Conservation (phyloP, 2,888 invertebrate genomes). For the Smittia sp. region DNA sequence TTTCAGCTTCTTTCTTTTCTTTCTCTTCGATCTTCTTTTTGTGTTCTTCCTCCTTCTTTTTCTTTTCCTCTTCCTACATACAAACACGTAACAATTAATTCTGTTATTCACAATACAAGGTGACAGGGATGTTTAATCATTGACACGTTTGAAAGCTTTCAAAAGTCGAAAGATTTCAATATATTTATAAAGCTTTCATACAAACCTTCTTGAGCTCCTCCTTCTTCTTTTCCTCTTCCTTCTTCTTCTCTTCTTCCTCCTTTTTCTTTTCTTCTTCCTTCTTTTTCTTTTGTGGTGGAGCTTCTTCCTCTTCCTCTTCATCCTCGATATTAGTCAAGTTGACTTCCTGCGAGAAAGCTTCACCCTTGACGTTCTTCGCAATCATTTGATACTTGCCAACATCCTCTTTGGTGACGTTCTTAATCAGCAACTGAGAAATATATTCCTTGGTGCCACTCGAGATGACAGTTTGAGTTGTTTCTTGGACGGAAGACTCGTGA, state of each 20-base stretch:
- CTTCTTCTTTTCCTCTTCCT: conserved; percentile 47
- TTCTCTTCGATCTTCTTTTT: conserved; percentile 50
- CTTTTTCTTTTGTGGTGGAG: conserved; percentile 69
- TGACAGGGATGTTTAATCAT: neutral
- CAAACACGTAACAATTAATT: neutral
- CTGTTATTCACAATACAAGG: conserved; percentile 19
- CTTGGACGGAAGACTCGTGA: conserved; percentile 43
- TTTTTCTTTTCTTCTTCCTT: conserved; percentile 53
- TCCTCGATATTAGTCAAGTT: conserved; percentile 81
- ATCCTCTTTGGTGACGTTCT: conserved; percentile 74
- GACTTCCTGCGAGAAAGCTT: conserved; percentile 83
- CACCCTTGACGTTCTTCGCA: conserved; percentile 90
- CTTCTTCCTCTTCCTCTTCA: conserved; percentile 68
- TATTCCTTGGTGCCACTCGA: conserved; percentile 63
- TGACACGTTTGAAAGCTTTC: neutral
- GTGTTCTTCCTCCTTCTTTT: conserved; percentile 46
- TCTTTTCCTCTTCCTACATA: conserved; percentile 49
- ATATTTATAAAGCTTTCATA: neutral
- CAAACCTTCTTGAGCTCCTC: conserved; percentile 45
- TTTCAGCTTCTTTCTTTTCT: conserved; percentile 44
- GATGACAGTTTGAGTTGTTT: conserved; percentile 45
- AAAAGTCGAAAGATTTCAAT: neutral
- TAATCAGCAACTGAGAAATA: conserved; percentile 84
- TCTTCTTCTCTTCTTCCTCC: conserved; percentile 55
- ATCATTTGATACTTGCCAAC: conserved; percentile 87